Evolutionary conservation across 53 echinoderm and acorn worm genomes (phyloP).

Genomic region (Patiria pectinifera): DNA sequence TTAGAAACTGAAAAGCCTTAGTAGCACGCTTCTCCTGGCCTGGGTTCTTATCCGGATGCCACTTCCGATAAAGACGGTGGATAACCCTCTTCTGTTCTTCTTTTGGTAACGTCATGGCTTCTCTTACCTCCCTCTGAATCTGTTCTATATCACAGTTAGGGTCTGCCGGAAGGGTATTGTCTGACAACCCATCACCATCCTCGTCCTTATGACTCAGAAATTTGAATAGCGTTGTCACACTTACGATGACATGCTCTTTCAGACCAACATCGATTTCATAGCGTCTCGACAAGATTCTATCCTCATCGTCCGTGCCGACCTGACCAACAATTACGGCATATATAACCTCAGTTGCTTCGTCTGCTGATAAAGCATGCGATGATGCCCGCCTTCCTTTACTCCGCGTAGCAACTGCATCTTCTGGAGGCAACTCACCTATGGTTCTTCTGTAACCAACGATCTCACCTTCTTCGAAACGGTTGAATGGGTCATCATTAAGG

Average conservation of each 20-base stretch:
- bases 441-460: slow-evolving; percentile 68
- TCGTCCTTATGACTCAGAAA: slow-evolving; percentile 25
- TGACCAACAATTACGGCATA: slow-evolving; percentile 53
- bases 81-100: slow-evolving; percentile 64
- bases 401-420: neutral
- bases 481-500: slow-evolving; percentile 75
- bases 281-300: neutral
- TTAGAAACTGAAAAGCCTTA: slow-evolving; percentile 72
- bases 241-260: slow-evolving; percentile 29
- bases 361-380: neutral
- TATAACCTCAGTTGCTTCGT: slow-evolving; percentile 27
- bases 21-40: slow-evolving; percentile 57
- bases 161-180: slow-evolving; percentile 7
- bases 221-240: slow-evolving; percentile 47
- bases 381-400: neutral
- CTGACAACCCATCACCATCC: neutral
- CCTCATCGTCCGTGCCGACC: neutral
- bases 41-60: slow-evolving; percentile 83
- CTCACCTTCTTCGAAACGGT: slow-evolving; percentile 68
- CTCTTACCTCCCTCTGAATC: slow-evolving; percentile 46
- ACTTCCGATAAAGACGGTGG: slow-evolving; percentile 61
- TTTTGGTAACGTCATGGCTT: slow-evolving; percentile 45
- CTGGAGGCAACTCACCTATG: slow-evolving; percentile 16
- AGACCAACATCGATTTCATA: slow-evolving; percentile 64
- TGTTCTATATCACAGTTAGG: slow-evolving; percentile 18